These are phyloP conservation scores for Drosophila phalerata DNA, from an alignment of 2,888 invertebrate species.

Conservation along the genomic window DNA sequence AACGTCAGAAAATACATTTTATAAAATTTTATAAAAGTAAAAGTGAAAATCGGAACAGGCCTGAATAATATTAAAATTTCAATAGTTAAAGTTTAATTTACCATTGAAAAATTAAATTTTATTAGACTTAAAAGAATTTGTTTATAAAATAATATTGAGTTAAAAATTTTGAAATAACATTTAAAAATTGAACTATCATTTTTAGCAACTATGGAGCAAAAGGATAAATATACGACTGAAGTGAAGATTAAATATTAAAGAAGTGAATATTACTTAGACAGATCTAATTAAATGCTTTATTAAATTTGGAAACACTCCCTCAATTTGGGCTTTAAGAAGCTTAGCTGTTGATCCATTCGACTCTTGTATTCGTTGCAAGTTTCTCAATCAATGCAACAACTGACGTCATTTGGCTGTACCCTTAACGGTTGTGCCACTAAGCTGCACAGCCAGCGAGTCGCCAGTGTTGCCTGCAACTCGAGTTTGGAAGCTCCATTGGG, in stretches of 20 bases:
- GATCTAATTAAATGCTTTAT: neutral
- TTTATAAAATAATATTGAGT: too few relatives aligned
- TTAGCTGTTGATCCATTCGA: neutral
- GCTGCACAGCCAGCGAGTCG: constrained; percentile 23
- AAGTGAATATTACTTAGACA: neutral
- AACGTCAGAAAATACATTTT: too few relatives aligned
- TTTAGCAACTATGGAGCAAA: neutral
- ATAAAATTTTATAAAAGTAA: too few relatives aligned
- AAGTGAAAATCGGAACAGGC: too few relatives aligned
- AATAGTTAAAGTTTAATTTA: too few relatives aligned
- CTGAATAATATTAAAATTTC: too few relatives aligned
- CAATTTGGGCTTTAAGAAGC: neutral
- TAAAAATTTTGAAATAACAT: too few relatives aligned
- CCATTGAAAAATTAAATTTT: too few relatives aligned
- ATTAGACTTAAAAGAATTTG: too few relatives aligned
- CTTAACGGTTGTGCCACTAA: neutral
- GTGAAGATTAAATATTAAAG: neutral
- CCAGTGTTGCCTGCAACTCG: neutral
- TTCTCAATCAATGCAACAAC: constrained; percentile 15
- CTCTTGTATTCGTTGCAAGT: constrained; percentile 14
- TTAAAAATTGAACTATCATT: neutral
- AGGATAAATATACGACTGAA: neutral
- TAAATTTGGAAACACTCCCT: neutral
- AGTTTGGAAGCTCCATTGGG: constrained; percentile 24
- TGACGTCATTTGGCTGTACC: constrained; percentile 39